Evolutionary conservation across 2,888 invertebrate species (phyloP).

Genomic region (Chalcosyrphus nemorum): DNA sequence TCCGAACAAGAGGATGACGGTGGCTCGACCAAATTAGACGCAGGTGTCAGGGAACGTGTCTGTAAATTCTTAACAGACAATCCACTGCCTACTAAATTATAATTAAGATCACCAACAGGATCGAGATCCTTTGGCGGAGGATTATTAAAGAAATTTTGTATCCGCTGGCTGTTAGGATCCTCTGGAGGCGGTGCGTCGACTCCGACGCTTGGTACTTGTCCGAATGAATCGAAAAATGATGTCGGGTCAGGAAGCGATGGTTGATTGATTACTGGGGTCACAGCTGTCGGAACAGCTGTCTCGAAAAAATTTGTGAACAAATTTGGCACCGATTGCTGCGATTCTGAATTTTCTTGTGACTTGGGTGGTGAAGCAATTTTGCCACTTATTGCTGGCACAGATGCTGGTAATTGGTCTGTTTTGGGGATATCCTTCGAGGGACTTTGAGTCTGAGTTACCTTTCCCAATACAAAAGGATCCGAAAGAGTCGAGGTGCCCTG

Average conservation of each 20-base stretch:
- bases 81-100: constrained; percentile 80
- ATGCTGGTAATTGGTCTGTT: neutral
- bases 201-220: constrained; percentile 49
- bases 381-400: constrained; percentile 29
- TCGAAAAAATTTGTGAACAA: constrained; percentile 75
- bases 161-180: constrained; percentile 77
- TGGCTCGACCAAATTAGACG: constrained; percentile 80
- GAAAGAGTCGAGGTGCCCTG: neutral
- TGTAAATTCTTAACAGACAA: constrained; percentile 76
- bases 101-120: constrained; percentile 79
- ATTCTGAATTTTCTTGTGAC: constrained; percentile 26
- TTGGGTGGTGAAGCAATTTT: constrained; percentile 63
- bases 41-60: constrained; percentile 78
- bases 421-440: neutral
- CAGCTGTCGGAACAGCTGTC: constrained; percentile 52
- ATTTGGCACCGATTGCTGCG: constrained; percentile 63
- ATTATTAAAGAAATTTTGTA: constrained; percentile 82
- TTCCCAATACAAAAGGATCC: neutral
- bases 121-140: constrained; percentile 79
- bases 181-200: constrained; percentile 53
- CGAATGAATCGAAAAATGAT: constrained; percentile 77
- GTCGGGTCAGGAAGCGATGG: constrained; percentile 73
- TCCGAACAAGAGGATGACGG: constrained; percentile 81
- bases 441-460: neutral
- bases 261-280: constrained; percentile 37